Evolutionary conservation across 2,888 invertebrate species (phyloP), one percentile per base, ranked within the genome.

Genomic region (Sycophila texana): DNA sequence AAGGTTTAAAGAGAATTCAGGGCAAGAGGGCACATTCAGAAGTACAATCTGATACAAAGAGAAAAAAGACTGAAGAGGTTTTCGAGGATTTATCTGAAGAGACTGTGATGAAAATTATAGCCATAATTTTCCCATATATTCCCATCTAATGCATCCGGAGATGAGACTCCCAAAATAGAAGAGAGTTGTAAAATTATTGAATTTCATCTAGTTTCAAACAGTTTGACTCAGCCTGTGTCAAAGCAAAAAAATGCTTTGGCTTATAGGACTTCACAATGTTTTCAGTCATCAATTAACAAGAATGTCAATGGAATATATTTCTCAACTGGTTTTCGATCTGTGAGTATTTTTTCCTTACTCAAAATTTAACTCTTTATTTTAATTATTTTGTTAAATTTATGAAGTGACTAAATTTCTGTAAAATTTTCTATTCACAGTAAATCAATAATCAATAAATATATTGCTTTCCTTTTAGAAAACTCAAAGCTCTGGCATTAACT

Each of bases 301-400:
- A 88, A 99, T 99, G 99, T 99, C 99, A 0, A 96, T 97, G 83
- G 98, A 98, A 90, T 99, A 99, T 89, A 98, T 99, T 84, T 97
- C 97, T 0, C 95, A 99, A 85, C 91, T 99, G 68, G 95, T 99
- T 0, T 99, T 99, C 90, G 99, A 99, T 90, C 95, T 96, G 95
- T 96, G 90, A 94, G 95, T 93, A 76, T 81, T 74, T 67, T 22
- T 20, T 51, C 58, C 72, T 75, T 72, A n/a, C 57, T 14, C 53
- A 66, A 51, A 49, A 18, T 53, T 13, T 63, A 53, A 65, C 71
- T 22, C 26, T 82, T 74, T 72, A 66, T 77, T 72, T 49, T 22
- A 20, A 13, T 68, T 72, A 16, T 57, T 60, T 10, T 60, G 60
- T 60, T 51, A 14, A 66, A 14, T 5, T 49, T 30, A 16, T 18